These are phyloP conservation scores for Scaptomyza graminum DNA, from an alignment of 1,140 invertebrate genomes.

Conservation along the genomic window DNA sequence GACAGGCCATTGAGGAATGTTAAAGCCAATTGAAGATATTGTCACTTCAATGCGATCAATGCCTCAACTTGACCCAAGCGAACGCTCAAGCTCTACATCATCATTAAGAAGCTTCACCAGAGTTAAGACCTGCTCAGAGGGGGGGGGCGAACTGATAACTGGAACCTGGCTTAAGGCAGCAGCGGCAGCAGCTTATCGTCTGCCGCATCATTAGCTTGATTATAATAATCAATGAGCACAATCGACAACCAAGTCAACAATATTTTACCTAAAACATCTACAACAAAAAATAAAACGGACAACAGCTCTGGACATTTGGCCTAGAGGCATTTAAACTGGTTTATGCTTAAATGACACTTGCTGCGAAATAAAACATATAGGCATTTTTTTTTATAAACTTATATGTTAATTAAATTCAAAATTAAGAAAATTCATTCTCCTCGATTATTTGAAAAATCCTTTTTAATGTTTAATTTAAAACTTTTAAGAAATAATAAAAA, in stretches of 20 bases:
- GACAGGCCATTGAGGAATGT: slow-evolving; percentile 49
- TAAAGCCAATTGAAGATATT: slow-evolving; percentile 65
- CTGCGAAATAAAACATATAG: background rate
- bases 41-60: slow-evolving; percentile 60
- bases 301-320: slow-evolving; percentile 40
- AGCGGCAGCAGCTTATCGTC: slow-evolving; percentile 61
- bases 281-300: slow-evolving; percentile 15
- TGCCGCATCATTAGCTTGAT: slow-evolving; percentile 80
- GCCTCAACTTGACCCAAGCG: background rate
- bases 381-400: background rate
- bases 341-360: slow-evolving; percentile 8
- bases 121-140: background rate
- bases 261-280: background rate
- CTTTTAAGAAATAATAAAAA: no score
- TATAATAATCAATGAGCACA: slow-evolving; percentile 82
- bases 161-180: background rate
- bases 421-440: no score
- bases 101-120: slow-evolving; percentile 54
- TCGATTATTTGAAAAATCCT: no score
- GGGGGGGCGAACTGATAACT: background rate
- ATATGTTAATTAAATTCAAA: no score
- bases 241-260: slow-evolving; percentile 51
- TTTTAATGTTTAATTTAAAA: no score
- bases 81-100: slow-evolving; percentile 52
- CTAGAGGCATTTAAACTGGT: background rate